Evolutionary conservation across 2,888 invertebrate species (phyloP), one percentile per base, ranked within the genome.

Genomic region (Synanthedon formicaeformis): DNA sequence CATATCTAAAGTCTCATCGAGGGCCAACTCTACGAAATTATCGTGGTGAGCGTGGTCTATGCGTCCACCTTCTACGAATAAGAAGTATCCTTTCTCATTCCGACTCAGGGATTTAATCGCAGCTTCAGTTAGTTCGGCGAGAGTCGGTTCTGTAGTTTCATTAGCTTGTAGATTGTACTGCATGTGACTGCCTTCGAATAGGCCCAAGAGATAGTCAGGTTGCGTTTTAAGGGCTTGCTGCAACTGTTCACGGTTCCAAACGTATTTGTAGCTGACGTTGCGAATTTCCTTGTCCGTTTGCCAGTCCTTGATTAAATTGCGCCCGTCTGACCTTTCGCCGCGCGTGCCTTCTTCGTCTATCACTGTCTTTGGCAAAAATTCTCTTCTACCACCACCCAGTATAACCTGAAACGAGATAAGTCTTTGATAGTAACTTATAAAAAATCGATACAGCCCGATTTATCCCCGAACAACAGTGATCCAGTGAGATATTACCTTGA

Each of bases 21-120:
- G 74, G 0, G 94, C 91, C 40, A 87, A 78, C 50, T 79, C 84
- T 0, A 89, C 90, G 57, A 67, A 65, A 57, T 84, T 90, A 0
- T 84, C 87, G 65, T 94, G 94, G 67, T 93, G 92, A 0, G 90
- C 93, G 60, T 90, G 89, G 67, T 92, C 92, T 51, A 92, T 93
- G 59, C 89, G 83, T 0, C 91, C 92, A 53, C 80, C 92, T 72
- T 93, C 92, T 16, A 95, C 92, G 67, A 95, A 92, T 13, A 96
- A 75, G 66, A 94, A 93, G 70, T 89, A 96, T 0, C 96, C 96
- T 1, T 91, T 86, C 11, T 83, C 75, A 61, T 91, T 89, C 57
- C 90, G 90, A 27, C 86, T 81, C 51, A 96, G 81, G 2, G 93
- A 82, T 54, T 90, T 84, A 40, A 96, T 92, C 0, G 96, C 95